Conservation (phyloP, 2,797 vertebrate genomes). For the Alauda arvensis region DNA sequence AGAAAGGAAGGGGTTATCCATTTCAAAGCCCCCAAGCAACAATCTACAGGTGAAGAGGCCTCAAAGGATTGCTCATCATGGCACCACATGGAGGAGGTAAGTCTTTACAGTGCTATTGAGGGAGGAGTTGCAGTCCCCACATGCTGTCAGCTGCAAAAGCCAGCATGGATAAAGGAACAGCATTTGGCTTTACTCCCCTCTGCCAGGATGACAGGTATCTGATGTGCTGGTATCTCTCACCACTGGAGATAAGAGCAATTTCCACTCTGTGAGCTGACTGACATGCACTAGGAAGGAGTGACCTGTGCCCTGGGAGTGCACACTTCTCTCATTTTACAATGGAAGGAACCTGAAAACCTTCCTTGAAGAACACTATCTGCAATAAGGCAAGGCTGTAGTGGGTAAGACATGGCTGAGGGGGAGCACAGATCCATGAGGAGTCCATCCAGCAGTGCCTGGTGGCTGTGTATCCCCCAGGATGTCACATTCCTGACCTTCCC, state of each 20-base stretch:
- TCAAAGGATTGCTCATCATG: neutral
- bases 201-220: neutral
- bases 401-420: accelerated
- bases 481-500: neutral
- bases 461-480: neutral
- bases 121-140: neutral
- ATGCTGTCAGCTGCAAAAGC: neutral
- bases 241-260: neutral
- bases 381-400: neutral
- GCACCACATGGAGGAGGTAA: accelerated
- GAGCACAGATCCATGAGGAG: neutral
- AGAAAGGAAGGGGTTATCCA: neutral
- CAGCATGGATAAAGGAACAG: neutral
- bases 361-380: neutral
- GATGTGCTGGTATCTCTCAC: neutral
- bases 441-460: neutral
- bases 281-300: neutral
- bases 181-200: neutral
- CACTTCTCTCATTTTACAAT: neutral
- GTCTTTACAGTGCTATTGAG: neutral
- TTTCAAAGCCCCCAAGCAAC: neutral
- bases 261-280: neutral
- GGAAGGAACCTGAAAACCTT: neutral
- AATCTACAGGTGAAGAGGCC: neutral
- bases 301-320: neutral